These are phyloP conservation scores for human DNA, from an alignment of 2,113 vertebrate genomes.

Conservation along the genomic window DNA sequence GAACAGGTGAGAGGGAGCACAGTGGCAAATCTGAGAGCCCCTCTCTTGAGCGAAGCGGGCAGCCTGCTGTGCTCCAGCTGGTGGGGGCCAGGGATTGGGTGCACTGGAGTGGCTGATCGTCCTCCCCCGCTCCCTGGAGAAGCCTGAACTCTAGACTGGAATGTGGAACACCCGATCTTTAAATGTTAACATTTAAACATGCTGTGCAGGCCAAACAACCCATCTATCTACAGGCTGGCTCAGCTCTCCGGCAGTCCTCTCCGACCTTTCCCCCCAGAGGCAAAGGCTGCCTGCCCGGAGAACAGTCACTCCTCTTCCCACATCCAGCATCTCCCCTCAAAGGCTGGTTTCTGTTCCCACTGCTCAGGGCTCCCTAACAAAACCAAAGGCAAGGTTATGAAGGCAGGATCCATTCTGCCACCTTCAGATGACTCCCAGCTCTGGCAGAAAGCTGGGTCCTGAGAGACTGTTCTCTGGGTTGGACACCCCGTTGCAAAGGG, in stretches of 20 bases:
- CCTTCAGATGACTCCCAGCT: background rate
- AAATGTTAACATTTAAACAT: background rate
- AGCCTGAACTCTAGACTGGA: background rate
- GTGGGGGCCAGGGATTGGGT: fast-evolving
- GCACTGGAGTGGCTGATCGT: fast-evolving
- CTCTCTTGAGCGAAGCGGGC: background rate
- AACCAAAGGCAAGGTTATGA: background rate
- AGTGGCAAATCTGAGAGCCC: background rate
- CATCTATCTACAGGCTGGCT: too few relatives aligned
- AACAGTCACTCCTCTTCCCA: background rate
- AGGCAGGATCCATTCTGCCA: background rate
- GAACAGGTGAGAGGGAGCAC: fast-evolving
- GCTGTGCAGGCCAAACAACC: background rate
- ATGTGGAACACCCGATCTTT: background rate
- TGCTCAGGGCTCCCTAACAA: background rate
- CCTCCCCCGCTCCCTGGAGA: background rate
- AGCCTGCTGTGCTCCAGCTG: background rate
- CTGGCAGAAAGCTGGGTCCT: background rate
- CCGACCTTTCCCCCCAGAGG: background rate
- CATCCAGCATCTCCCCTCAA: background rate
- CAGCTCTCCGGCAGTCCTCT: background rate
- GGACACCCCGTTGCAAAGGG: background rate
- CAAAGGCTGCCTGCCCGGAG: background rate
- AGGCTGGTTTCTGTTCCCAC: background rate
- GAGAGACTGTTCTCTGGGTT: background rate